Evolutionary conservation across 2,888 invertebrate genomes (phyloP), one percentile per base, ranked within the genome.

Genomic region (Taenaris catops): DNA sequence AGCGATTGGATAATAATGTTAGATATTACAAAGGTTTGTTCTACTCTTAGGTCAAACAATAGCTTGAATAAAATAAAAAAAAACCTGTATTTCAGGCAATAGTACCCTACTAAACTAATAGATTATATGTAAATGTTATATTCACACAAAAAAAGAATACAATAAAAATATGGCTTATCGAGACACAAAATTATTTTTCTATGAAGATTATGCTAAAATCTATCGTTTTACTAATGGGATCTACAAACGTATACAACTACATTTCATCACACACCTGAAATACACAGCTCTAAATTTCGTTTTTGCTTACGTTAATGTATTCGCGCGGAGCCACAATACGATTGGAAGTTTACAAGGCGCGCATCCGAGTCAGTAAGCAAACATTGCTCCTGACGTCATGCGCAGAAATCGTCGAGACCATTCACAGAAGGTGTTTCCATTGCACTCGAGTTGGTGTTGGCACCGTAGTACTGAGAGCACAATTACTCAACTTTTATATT

Each of bases 341-440:
- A 46, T 71, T 72, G 72, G 70, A 78, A 74, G 79, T 79, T 78
- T 76, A 81, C 72, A 68, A 53, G 56, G 60, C 60, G 55, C 55
- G 68, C 68, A 69, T 74, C 74, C 74, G 68, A 65, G 60, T 49
- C 55, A 57, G 65, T 74, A 76, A 79, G 76, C 78, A 80, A 78
- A 74, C 71, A 73, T 44, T 42, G 44, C 24, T 27, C 10, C 40
- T 73, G 72, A 79, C 80, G 81, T 81, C 75, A 76, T 48, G 47
- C 51, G 23, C 31, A 16, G 31, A 23, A 27, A 51, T 53, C 46
- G 48, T 41, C 34, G 32, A 44, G 33, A 38, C 32, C 37, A 42
- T 38, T 39, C 33, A 27, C 18, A 31, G 8, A 18, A 6, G 21
- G 8, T 18, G 24, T 11, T 25, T 24, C 18, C 24, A 25, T 25